These are phyloP conservation scores for Drosophila antonietae DNA, from an alignment of 2,888 invertebrate species.

Conservation along the genomic window DNA sequence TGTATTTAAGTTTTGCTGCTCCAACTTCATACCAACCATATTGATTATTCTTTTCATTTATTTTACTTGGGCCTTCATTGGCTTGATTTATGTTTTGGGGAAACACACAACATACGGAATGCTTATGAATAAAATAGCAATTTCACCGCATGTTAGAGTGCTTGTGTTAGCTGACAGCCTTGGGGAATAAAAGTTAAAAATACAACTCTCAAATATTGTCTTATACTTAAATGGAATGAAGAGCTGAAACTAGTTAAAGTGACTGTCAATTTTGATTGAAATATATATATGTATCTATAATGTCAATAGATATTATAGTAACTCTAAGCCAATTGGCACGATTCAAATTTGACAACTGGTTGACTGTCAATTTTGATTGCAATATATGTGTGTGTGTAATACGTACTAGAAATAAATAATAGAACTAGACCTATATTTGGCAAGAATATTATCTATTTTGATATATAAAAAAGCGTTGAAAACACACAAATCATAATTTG, in stretches of 20 bases:
- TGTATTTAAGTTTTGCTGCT: not conserved
- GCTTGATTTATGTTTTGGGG: not conserved
- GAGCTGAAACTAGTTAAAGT: no score
- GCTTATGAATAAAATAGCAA: not conserved
- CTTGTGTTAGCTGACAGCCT: not conserved
- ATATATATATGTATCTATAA: no score
- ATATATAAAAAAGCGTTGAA: no score
- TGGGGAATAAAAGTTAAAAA: not conserved
- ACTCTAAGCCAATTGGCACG: no score
- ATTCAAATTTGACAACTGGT: no score
- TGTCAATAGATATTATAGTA: not conserved
- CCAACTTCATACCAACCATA: not conserved
- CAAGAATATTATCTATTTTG: no score
- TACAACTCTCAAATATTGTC: not conserved
- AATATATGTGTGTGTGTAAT: no score
- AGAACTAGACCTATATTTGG: no score
- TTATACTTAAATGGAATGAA: not conserved
- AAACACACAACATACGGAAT: not conserved
- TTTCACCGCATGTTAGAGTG: not conserved
- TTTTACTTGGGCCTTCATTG: not conserved
- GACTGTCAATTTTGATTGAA: no score
- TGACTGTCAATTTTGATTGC: no score
- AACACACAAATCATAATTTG: not conserved
- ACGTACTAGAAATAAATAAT: no score
- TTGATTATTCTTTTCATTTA: not conserved